These are phyloP conservation scores for Euura saliciscinereae DNA, from an alignment of 1,140 invertebrate species.

Conservation along the genomic window DNA sequence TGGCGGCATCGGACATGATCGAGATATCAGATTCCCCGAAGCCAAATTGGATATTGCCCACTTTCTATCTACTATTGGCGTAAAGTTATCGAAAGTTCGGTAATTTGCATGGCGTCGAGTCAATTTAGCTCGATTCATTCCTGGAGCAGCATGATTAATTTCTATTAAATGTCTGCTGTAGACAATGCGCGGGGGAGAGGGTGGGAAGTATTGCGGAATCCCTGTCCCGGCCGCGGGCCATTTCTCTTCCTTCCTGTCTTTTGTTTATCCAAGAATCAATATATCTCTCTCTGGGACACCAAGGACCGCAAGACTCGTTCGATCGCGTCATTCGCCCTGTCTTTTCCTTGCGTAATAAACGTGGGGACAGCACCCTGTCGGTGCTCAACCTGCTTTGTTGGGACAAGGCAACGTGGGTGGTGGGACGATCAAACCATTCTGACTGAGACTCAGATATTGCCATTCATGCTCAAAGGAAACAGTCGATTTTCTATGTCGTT, in stretches of 20 bases:
- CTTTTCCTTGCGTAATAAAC: slow-evolving; percentile 27
- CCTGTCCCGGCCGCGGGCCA: slow-evolving; percentile 20
- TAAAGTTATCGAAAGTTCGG: background rate
- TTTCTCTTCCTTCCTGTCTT: slow-evolving; percentile 27
- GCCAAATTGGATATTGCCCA: too few relatives aligned
- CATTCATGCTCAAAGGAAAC: background rate
- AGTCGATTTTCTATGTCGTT: background rate
- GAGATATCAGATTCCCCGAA: too few relatives aligned
- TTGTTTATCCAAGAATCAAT: slow-evolving; percentile 36
- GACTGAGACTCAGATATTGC: background rate
- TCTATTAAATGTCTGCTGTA: too few relatives aligned
- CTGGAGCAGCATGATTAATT: too few relatives aligned
- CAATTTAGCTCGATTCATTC: too few relatives aligned
- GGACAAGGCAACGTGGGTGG: background rate
- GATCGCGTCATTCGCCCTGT: slow-evolving; percentile 21
- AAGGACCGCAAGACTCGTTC: slow-evolving; percentile 7
- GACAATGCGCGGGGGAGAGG: background rate
- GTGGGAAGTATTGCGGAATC: background rate
- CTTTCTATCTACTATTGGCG: too few relatives aligned
- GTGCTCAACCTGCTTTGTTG: background rate
- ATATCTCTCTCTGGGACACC: slow-evolving; percentile 14
- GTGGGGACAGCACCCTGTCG: slow-evolving; percentile 9
- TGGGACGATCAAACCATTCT: background rate
- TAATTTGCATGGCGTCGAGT: too few relatives aligned
- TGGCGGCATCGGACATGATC: too few relatives aligned